phyloP scores from a whole-genome alignment of 2,113 vertebrate genomes.

The Uria aalge region DNA sequence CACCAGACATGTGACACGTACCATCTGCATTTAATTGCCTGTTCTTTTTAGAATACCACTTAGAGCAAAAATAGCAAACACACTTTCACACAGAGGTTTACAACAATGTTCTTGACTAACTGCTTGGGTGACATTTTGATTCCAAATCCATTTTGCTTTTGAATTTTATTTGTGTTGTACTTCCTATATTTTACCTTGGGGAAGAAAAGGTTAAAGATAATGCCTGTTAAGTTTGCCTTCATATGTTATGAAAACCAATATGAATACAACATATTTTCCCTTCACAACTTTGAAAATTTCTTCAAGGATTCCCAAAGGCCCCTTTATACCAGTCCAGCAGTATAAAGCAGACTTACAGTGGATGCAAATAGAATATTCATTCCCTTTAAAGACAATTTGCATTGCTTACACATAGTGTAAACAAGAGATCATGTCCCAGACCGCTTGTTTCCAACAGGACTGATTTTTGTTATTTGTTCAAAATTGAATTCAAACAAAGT shows the following conservation, averaged over 20 bases:
- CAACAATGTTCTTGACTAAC: not conserved
- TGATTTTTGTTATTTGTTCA: not conserved
- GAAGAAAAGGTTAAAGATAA: not conserved
- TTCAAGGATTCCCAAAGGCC: not conserved
- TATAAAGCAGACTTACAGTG: not conserved
- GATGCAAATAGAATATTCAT: not conserved
- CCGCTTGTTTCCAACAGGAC: not conserved
- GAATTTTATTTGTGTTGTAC: not conserved
- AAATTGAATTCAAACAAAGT: slow-evolving; percentile 47
- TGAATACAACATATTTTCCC: not conserved
- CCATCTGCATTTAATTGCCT: not conserved
- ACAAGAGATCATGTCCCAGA: not conserved
- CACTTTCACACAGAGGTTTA: not conserved
- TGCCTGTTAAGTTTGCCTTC: not conserved
- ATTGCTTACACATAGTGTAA: not conserved
- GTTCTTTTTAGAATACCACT: not conserved
- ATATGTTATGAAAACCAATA: not conserved
- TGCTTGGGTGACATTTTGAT: not conserved
- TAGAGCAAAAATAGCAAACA: not conserved
- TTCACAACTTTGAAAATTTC: not conserved
- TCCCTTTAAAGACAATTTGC: not conserved
- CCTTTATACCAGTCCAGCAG: not conserved
- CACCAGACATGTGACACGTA: not conserved
- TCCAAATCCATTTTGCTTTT: not conserved
- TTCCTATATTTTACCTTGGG: not conserved